Conservation (phyloP, 2,888 invertebrate genomes). For the Conchocele bisecta region DNA sequence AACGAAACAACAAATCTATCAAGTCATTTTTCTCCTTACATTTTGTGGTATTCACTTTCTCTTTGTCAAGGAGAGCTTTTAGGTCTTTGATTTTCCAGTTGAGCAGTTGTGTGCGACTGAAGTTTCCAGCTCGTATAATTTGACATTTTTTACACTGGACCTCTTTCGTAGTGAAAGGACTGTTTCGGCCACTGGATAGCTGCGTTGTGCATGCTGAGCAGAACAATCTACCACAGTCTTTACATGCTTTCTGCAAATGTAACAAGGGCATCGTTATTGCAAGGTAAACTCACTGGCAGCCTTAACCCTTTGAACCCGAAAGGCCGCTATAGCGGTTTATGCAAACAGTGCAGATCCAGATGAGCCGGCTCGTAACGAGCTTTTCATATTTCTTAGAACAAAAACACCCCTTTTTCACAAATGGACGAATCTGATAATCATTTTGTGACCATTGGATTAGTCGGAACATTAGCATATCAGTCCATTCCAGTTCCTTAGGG, state of each 20-base stretch:
- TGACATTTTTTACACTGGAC: constrained; percentile 77
- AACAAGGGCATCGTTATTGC: too few species aligned
- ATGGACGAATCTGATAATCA: too few species aligned
- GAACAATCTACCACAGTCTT: constrained; percentile 72
- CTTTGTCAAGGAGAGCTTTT: constrained; percentile 72
- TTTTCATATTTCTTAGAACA: too few species aligned
- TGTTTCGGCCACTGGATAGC: constrained; percentile 13
- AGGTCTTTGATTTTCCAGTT: constrained; percentile 79
- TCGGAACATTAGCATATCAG: too few species aligned
- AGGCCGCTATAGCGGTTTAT: too few species aligned
- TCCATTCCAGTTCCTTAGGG: too few species aligned
- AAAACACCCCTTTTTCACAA: too few species aligned
- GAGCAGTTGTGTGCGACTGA: constrained; percentile 73
- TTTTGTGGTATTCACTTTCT: constrained; percentile 73
- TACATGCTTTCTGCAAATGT: constrained; percentile 77
- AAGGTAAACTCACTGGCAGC: too few species aligned
- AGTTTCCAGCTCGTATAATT: constrained; percentile 71
- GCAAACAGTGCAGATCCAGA: too few species aligned
- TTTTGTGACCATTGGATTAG: too few species aligned
- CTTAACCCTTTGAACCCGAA: too few species aligned
- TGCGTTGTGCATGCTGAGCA: constrained; percentile 73
- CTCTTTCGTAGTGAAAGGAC: constrained; percentile 27
- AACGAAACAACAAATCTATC: constrained; percentile 75
- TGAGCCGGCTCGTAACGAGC: too few species aligned
- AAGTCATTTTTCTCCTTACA: constrained; percentile 81